Evolutionary conservation across 1,140 invertebrate genomes (phyloP), one percentile per base, ranked within the genome.

Genomic region (Marisa cornuarietis): DNA sequence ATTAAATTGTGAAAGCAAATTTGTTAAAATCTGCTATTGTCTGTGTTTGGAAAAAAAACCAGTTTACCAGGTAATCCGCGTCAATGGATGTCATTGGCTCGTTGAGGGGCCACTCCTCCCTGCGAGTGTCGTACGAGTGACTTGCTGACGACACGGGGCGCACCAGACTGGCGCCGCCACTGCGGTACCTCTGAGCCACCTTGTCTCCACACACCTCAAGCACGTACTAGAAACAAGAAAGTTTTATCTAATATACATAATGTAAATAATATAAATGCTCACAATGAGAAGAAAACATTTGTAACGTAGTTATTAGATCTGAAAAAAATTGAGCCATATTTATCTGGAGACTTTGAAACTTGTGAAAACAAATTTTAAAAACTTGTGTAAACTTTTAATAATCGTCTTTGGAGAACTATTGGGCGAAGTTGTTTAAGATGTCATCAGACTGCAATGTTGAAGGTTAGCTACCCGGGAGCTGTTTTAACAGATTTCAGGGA

Each of bases 81-180:
- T 96, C 96, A 10, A 95, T 81, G 89, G 97, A 97, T 9, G 93
- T 91, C 52, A 96, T 90, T 0, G 96, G 94, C 88, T 97, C 91
- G 82, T 94, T 95, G 2, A 96, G 85, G 0, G 96, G 96, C 92
- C 94, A 96, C 69, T 94, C 83, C 18, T 93, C 91, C 83, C 93
- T 92, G 81, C 95, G 93, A 0, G 94, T 95, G 79, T 95, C 93
- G 86, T 92, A 96, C 26, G 92, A 91, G 87, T 96, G 95, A 10
- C 91, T 92, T 5, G 95, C 95, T 0, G 92, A 93, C 2, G 95
- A 96, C 1, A 5, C 91, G 0, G 92, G 92, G 24, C 95, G 92
- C 22, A 66, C 69, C 52, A 84, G 61, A n/a, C 76, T 79, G 16
- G 73, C 31, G 8, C 78, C 71, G 24, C 83, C 86, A 69, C 86